phyloP scores from a whole-genome alignment of 2,113 vertebrate species.

The Speoplatyrhinus poulsoni region DNA sequence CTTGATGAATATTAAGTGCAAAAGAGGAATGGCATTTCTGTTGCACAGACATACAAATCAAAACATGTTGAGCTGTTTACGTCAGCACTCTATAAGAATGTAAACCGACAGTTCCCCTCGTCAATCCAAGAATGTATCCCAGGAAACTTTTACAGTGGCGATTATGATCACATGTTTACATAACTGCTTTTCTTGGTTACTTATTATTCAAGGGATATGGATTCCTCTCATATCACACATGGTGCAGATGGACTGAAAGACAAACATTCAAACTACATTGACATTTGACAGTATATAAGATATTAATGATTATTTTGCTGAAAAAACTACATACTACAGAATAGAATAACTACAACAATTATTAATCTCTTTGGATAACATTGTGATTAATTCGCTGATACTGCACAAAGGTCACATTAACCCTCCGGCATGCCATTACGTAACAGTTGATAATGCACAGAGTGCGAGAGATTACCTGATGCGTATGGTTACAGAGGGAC shows the following conservation, averaged over 20 bases:
- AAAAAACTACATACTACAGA: background rate
- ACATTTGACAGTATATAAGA: too few relatives aligned
- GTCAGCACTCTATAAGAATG: slow-evolving; percentile 62
- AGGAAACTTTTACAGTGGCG: slow-evolving; percentile 31
- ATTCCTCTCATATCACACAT: slow-evolving; percentile 21
- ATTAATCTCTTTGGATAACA: background rate
- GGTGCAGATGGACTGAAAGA: background rate
- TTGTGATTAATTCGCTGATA: background rate
- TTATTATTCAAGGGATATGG: slow-evolving; percentile 2
- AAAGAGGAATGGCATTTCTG: slow-evolving; percentile 31
- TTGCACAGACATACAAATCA: slow-evolving; percentile 44
- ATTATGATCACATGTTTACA: slow-evolving; percentile 40
- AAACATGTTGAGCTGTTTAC: slow-evolving; percentile 61
- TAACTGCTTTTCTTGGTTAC: background rate
- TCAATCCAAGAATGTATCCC: slow-evolving; percentile 35
- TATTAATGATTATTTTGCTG: background rate
- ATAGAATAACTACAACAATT: background rate
- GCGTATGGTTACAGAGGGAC: slow-evolving; percentile 37
- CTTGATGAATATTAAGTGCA: background rate
- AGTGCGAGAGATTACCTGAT: slow-evolving; percentile 22
- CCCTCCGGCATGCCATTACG: slow-evolving; percentile 33
- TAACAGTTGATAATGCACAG: slow-evolving; percentile 23
- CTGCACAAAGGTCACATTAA: slow-evolving; percentile 4
- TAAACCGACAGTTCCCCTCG: slow-evolving; percentile 54
- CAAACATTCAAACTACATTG: background rate